Evolutionary conservation across 1,140 invertebrate species (phyloP).

Genomic region (Hyposmocoma kahamanoa): DNA sequence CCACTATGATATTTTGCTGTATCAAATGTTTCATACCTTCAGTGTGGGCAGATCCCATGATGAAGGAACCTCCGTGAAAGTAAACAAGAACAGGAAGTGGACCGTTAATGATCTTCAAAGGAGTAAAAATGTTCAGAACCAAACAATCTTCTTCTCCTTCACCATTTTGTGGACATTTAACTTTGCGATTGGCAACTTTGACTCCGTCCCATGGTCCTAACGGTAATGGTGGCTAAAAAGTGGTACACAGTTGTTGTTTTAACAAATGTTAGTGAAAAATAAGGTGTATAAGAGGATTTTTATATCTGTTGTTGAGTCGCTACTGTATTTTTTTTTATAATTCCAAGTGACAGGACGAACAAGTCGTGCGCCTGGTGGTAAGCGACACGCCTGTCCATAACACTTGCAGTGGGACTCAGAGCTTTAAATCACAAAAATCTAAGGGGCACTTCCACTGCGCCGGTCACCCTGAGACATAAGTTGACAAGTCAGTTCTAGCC

Average conservation of each 20-base stretch:
- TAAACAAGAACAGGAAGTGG: slow-evolving; percentile 74
- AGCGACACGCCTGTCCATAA: too few relatives aligned
- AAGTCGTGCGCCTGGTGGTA: neutral
- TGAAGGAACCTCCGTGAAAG: slow-evolving; percentile 80
- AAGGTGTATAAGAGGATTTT: too few relatives aligned
- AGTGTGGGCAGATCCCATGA: slow-evolving; percentile 57
- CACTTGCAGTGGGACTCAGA: too few relatives aligned
- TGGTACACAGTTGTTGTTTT: neutral
- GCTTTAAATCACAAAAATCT: too few relatives aligned
- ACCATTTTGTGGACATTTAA: slow-evolving; percentile 26
- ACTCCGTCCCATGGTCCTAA: slow-evolving; percentile 67
- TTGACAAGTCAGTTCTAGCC: too few relatives aligned
- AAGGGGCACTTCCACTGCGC: too few relatives aligned
- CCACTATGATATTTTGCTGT: slow-evolving; percentile 63
- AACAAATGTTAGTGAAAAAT: neutral
- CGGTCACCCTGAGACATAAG: too few relatives aligned
- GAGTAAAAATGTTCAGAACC: slow-evolving; percentile 85
- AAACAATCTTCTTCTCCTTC: slow-evolving; percentile 81
- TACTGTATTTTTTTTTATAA: neutral
- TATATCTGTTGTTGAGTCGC: too few relatives aligned
- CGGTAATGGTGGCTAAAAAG: slow-evolving; percentile 66
- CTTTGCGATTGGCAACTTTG: slow-evolving; percentile 29
- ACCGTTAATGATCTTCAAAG: slow-evolving; percentile 23
- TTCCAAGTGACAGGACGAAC: neutral
- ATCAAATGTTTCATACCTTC: slow-evolving; percentile 68